Evolutionary conservation across 2,888 invertebrate species (phyloP), one percentile per base, ranked within the genome.

Genomic region (Drosophila mettleri): DNA sequence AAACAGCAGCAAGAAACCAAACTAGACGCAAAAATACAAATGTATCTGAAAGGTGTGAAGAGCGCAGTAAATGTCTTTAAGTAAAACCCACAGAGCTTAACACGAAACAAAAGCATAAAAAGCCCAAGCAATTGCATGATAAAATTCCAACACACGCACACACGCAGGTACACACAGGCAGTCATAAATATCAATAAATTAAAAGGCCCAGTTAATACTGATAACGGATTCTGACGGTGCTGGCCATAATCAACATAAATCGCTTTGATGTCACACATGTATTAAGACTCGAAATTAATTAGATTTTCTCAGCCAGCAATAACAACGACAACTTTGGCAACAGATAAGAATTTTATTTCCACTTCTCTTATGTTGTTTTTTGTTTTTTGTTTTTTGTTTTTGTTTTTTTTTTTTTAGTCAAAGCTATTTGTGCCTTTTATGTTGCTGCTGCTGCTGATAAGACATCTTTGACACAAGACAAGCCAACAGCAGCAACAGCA

Each of bases 221-320:
- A 43, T 43, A 68, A 59, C 64, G 71, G 75, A 75, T 75, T 71
- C 38, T 75, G 72, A 75, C 64, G 68, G 72, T 45, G 49, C 49
- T 54, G 41, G 70, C 67, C 46, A 64, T 82, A 82, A 82, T 82
- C 86, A 82, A 45, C 82, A 82, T 82, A 82, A 84, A 80, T 83
- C 83, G 86, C 78, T 68, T 71, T 70, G 74, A 76, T 86, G 83
- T 83, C 84, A 83, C 74, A 86, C 70, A 74, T 69, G 86, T 80
- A 80, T 86, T 84, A 86, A 73, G 55, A 63, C 63, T 68, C 66
- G 53, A 84, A 84, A 84, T 83, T 86, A 84, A 84, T 84, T 84
- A 83, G 86, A 86, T 86, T 83, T 68, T 63, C 75, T 53, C 53
- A 61, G 63, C 58, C 60, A 46, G 36, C 60, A 58, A 29, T 48